These are phyloP conservation scores for Yoshiicerus persimilis DNA, from an alignment of 1,140 invertebrate species.

Conservation along the genomic window DNA sequence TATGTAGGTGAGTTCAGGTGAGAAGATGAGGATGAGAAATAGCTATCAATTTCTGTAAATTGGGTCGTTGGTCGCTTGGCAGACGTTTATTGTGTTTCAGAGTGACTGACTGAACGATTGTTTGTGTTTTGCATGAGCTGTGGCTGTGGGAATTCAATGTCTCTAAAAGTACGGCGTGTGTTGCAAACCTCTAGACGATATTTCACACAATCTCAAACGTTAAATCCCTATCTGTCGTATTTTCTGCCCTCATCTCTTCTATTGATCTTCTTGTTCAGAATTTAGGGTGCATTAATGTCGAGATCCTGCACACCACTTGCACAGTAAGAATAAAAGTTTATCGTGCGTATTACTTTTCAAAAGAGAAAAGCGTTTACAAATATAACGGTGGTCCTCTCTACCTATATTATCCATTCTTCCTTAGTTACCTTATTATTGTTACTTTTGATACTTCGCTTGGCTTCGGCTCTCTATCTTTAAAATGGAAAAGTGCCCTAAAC, in stretches of 20 bases:
- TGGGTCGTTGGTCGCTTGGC: not conserved
- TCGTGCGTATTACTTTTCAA: not conserved
- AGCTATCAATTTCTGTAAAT: conserved; percentile 23
- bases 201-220: not conserved
- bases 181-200: not conserved
- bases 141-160: not conserved
- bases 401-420: not conserved
- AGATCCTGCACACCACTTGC: too few relatives aligned
- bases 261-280: not conserved
- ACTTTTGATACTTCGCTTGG: too few relatives aligned
- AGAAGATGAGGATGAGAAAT: not conserved
- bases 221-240: not conserved
- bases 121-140: not conserved
- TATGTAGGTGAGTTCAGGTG: not conserved
- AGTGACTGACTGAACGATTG: not conserved
- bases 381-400: not conserved
- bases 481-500: not conserved
- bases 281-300: not conserved
- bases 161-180: not conserved
- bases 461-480: too few relatives aligned
- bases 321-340: not conserved
- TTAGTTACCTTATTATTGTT: too few relatives aligned
- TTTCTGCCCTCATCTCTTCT: not conserved
- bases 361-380: not conserved
- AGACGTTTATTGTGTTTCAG: not conserved